These are phyloP conservation scores for Muscicapa comitata DNA, from an alignment of 2,797 vertebrate species.

Conservation along the genomic window DNA sequence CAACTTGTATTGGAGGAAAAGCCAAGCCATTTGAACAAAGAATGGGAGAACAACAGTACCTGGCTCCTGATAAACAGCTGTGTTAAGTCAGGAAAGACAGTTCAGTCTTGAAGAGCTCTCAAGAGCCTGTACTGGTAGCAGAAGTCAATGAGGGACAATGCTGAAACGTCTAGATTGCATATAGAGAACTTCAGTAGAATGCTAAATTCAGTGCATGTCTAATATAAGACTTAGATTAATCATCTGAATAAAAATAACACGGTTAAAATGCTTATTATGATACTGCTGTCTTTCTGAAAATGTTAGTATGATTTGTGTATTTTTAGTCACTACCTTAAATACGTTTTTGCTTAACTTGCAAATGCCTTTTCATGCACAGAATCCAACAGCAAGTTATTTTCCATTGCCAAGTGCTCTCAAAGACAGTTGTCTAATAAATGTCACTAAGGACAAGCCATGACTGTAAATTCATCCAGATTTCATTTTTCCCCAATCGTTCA, in stretches of 20 bases:
- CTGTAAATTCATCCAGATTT: background rate
- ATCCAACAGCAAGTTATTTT: background rate
- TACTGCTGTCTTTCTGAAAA: background rate
- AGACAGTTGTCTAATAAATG: background rate
- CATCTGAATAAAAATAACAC: constrained; percentile 6
- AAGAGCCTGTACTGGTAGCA: background rate
- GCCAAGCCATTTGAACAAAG: background rate
- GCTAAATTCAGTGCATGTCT: background rate
- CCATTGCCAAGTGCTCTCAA: background rate
- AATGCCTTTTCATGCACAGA: background rate
- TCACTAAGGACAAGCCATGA: background rate
- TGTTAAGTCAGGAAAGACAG: background rate
- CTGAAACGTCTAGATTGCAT: background rate
- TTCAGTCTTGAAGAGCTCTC: background rate
- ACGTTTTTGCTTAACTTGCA: background rate
- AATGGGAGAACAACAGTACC: background rate
- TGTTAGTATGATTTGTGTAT: background rate
- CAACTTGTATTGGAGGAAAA: background rate
- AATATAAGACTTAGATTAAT: background rate
- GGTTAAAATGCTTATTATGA: background rate
- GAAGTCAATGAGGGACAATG: background rate
- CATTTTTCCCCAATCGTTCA: background rate
- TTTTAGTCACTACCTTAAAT: constrained; percentile 18
- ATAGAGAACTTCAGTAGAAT: background rate
- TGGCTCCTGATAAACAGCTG: background rate